Base-by-base conservation (phyloP, 2,113 vertebrate species). In the Emydura subglobosa region DNA sequence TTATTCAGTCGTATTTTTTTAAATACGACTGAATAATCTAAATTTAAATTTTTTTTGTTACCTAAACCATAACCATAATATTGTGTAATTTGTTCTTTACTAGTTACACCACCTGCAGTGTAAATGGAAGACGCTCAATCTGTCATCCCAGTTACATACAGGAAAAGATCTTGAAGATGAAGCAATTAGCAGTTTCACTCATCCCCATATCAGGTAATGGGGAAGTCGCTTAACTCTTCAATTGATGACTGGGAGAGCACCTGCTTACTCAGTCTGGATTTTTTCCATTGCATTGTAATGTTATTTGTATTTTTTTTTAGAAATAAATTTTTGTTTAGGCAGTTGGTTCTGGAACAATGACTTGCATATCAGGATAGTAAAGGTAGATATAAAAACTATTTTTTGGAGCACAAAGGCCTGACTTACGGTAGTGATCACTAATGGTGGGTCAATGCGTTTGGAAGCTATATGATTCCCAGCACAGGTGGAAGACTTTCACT, bases 201-300 rank as follows among this genome's bases (percentile, higher is more conserved):
- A 99, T 96, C 99, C 99, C 50, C 98, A 99, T 47, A 97, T 99
- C 97, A 99, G 99, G 99, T 99, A 97, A 94, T 14, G 50, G 24
- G 16, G 39, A 5, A 44, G 42, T 19, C 34, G 27, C 7, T 59
- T 51, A 65, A 31, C 14, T 68, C 4, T 55, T 85, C 25, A 86
- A 29, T 49, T 88, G 44, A n/a, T 59, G 25, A 25, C 2, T 57
- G 42, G 51, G 49, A 76, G 6, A 21, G 3, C 7, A 31, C 22
- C 25, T 51, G 51, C 6, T 53, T 79, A 65, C 24, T 7, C 27
- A 4, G 31, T 10, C 24, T 79, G 42, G 83, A 8, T 89, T 51
- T 95, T 84, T 16, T 83, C 12, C 4, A 16, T 6, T 87, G 54
- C 22, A 50, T 88, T 78, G 27, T 6, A 12, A 0, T n/a, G 31